A percentile compares a stretch with the other conserved stretches of the same genome.
Evolutionary conservation across 2,113 vertebrate species (phyloP).

Genomic region (Copsychus sechellarum): DNA sequence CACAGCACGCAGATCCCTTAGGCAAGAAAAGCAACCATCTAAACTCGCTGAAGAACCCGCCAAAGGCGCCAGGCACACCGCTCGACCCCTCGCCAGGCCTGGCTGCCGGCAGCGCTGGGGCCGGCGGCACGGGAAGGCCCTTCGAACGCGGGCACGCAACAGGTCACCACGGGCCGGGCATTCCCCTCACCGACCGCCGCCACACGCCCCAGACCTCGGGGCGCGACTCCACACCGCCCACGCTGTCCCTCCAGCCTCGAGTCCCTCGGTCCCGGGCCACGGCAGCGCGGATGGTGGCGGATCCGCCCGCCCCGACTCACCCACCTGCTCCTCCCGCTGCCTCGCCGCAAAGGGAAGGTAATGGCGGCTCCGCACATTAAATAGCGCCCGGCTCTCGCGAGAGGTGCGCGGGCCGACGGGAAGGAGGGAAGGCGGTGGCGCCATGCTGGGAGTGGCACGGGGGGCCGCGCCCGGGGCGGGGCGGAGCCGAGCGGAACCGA

Average conservation of each 20-base stretch:
- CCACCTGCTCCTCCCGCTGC: fast-evolving
- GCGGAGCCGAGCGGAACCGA: too few species aligned
- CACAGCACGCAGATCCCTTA: fast-evolving
- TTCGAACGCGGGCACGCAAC: fast-evolving
- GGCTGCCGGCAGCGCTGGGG: not conserved
- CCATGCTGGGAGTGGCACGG: not conserved
- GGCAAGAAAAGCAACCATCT: fast-evolving
- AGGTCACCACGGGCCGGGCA: fast-evolving
- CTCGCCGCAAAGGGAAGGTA: fast-evolving
- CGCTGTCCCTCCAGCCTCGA: fast-evolving
- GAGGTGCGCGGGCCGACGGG: not conserved
- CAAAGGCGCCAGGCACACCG: fast-evolving
- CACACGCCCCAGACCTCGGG: not conserved
- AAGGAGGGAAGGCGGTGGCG: not conserved
- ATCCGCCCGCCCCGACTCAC: fast-evolving
- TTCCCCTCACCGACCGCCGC: too few species aligned
- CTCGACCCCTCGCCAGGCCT: too few species aligned
- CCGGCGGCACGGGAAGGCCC: not conserved
- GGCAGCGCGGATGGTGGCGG: not conserved
- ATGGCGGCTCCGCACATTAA: not conserved
- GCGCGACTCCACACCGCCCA: fast-evolving
- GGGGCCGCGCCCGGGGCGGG: not conserved
- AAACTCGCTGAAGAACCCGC: fast-evolving
- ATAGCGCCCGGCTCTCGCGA: not conserved
- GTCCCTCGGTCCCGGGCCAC: fast-evolving